Conservation (phyloP, 2,888 invertebrate genomes). For the Amphipoea oculea region DNA sequence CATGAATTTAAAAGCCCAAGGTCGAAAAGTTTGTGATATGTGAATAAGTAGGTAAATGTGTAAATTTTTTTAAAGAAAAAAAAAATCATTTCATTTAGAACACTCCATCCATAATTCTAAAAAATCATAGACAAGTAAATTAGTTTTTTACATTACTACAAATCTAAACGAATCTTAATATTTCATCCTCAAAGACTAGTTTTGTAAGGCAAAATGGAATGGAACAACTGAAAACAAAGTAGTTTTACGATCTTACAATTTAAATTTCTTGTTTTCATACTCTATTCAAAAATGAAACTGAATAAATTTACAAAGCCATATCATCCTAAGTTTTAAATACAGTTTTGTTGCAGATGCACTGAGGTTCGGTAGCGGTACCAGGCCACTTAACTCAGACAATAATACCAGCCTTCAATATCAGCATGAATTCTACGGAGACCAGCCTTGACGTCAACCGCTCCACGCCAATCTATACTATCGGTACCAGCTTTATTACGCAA, state of each 20-base stretch:
- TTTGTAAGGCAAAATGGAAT: neutral
- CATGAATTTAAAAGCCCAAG: too few species aligned
- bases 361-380: slow-evolving; percentile 50
- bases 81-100: neutral
- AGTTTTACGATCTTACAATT: neutral
- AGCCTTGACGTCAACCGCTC: slow-evolving; percentile 91
- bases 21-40: neutral
- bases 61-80: too few species aligned
- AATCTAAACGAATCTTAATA: neutral
- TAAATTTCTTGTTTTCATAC: neutral
- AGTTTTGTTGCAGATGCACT: slow-evolving; percentile 72
- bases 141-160: neutral
- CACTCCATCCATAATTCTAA: neutral
- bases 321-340: slow-evolving; percentile 36
- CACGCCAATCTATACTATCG: slow-evolving; percentile 94
- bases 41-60: neutral
- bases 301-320: neutral
- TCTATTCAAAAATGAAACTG: neutral
- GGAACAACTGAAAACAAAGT: neutral
- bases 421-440: slow-evolving; percentile 86
- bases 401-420: slow-evolving; percentile 65
- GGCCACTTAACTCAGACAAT: slow-evolving; percentile 49
- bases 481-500: slow-evolving; percentile 94
- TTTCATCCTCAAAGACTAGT: neutral
- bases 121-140: neutral